Evolutionary conservation across 1,140 invertebrate genomes (phyloP), one percentile per base, ranked within the genome.

Genomic region (Carcinoscorpius rotundicauda): DNA sequence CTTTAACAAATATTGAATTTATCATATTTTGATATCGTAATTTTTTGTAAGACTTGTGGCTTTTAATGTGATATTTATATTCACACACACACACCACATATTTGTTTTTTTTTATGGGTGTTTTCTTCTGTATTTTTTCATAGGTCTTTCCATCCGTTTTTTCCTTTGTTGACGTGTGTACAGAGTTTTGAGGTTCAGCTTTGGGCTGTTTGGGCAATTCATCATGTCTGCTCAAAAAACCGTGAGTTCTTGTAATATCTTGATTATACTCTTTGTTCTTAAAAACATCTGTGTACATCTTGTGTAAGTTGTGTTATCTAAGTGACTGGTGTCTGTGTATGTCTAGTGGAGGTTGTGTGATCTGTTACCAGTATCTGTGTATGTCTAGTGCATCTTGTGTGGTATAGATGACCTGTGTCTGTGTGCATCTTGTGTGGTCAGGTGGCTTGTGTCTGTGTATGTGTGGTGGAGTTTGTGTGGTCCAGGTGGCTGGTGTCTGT

Each of bases 121-220:
- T n/a, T 55, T 8, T 49, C 5, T 58, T 57, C 8, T 11, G 53
- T 56, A 6, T 64, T 55, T 51, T 8, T 11, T 66, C 64, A 5
- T 52, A 69, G 68, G 70, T 90, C 87, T 57, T 90, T 91, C 74
- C 82, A 82, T 67, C 88, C 88, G 53, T 90, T 90, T 76, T 85
- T 88, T 68, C 83, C 86, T 3, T 75, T 90, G 50, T 74, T 90
- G 50, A 73, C 75, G 52, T 82, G 81, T 64, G 75, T 78, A 29
- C 81, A 84, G 63, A 81, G 83, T 64, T 75, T 76, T 51, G 82
- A 85, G 59, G 86, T 89, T 55, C 87, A 89, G 72, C 74, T 90
- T 29, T 91, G 88, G 88, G 87, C 87, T 51, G 82, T 88, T 6
- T 91, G 88, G 88, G 88, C 88, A 0, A 86, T 90, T 69, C 85